Percentiles rank a stretch among this genome's conserved stretches.
Evolutionary conservation across 2,888 invertebrate species (phyloP).

Genomic region (Rhamphomyia laevipes): DNA sequence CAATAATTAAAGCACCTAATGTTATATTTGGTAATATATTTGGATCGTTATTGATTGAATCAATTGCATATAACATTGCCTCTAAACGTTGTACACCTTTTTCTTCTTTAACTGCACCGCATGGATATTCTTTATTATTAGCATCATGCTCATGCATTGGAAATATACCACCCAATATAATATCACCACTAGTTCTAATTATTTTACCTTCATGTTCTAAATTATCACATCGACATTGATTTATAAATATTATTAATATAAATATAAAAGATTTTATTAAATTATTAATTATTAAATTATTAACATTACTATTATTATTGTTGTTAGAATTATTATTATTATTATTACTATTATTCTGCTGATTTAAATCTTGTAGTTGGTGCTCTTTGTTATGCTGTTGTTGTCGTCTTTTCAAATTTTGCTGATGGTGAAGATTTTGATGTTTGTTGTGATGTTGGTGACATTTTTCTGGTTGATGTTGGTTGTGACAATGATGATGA

Average conservation of each 20-base stretch:
- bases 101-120: conserved; percentile 49
- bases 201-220: conserved; percentile 17
- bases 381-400: too few species aligned
- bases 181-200: conserved; percentile 44
- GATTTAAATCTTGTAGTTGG: too few species aligned
- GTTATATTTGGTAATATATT: conserved; percentile 48
- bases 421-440: too few species aligned
- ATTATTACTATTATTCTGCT: not conserved
- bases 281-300: not conserved
- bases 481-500: too few species aligned
- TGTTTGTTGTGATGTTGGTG: too few species aligned
- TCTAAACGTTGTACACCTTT: conserved; percentile 59
- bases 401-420: too few species aligned
- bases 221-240: conserved; percentile 6
- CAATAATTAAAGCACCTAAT: conserved; percentile 47
- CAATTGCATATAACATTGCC: conserved; percentile 54
- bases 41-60: conserved; percentile 48
- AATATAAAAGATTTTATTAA: not conserved
- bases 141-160: conserved; percentile 52
- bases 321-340: not conserved
- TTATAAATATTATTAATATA: not conserved
- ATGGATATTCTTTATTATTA: conserved; percentile 35
- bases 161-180: conserved; percentile 55
- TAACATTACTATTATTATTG: not conserved
- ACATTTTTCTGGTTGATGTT: too few species aligned